These are phyloP conservation scores for Baryphthengus martii DNA, from an alignment of 2,113 vertebrate species.

Conservation along the genomic window DNA sequence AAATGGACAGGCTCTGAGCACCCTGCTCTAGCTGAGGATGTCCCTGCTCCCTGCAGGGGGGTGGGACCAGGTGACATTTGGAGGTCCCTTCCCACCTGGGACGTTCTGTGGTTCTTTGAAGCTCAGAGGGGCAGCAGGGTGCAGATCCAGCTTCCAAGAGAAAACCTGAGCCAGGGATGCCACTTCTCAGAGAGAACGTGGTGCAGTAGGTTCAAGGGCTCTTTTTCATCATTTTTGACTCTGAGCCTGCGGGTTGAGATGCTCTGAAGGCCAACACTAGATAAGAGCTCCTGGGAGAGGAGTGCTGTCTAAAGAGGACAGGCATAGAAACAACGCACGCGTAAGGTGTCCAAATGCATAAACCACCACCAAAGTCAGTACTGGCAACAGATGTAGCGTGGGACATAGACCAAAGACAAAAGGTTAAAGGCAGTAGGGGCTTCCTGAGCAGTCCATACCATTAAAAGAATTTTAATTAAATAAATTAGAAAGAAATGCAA, in stretches of 20 bases:
- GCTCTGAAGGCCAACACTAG: background rate
- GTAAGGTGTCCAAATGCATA: accelerated
- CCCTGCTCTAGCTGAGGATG: too few relatives aligned
- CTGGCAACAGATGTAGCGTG: background rate
- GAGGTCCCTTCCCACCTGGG: too few relatives aligned
- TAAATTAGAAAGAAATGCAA: background rate
- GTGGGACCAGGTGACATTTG: too few relatives aligned
- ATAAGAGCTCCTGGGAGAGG: background rate
- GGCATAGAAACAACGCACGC: background rate
- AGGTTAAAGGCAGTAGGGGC: background rate
- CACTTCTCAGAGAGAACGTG: background rate
- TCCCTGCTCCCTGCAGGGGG: too few relatives aligned
- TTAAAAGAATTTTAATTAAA: background rate
- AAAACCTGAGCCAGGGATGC: background rate
- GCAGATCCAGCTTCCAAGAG: background rate
- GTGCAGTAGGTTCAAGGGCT: background rate
- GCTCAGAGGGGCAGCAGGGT: background rate
- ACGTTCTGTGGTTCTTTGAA: too few relatives aligned
- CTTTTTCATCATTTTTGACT: background rate
- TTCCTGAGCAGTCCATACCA: background rate
- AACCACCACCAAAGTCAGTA: background rate
- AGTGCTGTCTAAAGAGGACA: background rate
- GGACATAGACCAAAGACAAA: background rate
- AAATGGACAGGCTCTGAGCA: accelerated
- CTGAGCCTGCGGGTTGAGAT: background rate